Conservation (phyloP, 2,113 vertebrate species). For the Papio anubis region DNA sequence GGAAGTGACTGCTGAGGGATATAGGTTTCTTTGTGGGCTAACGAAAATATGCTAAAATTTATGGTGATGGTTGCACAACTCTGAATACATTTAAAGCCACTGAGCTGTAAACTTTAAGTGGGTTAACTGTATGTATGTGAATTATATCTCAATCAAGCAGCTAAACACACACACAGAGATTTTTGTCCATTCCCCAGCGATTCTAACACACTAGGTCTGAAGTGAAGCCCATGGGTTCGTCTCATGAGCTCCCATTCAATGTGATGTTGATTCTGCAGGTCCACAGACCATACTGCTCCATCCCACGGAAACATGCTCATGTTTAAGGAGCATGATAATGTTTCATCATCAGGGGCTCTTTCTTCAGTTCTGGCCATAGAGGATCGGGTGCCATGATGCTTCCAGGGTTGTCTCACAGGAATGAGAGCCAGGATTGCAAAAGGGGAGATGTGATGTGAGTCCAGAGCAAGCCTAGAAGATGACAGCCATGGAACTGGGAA, state of each 20-base stretch:
- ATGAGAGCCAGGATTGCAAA: not conserved
- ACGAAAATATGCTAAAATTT: not conserved
- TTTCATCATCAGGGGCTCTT: not conserved
- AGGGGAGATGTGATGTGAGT: not conserved
- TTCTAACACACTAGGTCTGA: not conserved
- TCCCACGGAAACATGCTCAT: not conserved
- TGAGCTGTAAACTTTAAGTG: not conserved
- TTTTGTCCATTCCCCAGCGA: not conserved
- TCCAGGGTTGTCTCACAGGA: not conserved
- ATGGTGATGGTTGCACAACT: not conserved
- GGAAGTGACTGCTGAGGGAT: not conserved
- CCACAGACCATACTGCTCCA: not conserved
- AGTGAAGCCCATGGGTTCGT: not conserved
- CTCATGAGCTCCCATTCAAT: not conserved
- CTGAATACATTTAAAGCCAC: not conserved
- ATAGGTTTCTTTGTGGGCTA: not conserved
- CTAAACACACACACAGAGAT: not conserved
- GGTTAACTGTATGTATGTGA: not conserved
- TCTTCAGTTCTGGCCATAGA: not conserved
- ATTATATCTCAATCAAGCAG: not conserved
- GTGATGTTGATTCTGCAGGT: not conserved
- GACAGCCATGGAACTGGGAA: not conserved
- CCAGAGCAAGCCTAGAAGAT: not conserved
- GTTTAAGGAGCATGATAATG: not conserved
- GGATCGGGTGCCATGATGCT: not conserved